A percentile compares a stretch with the other conserved stretches of the same genome.
Evolutionary conservation across 1,140 invertebrate genomes (phyloP).

Genomic region (Papilio xuthus): DNA sequence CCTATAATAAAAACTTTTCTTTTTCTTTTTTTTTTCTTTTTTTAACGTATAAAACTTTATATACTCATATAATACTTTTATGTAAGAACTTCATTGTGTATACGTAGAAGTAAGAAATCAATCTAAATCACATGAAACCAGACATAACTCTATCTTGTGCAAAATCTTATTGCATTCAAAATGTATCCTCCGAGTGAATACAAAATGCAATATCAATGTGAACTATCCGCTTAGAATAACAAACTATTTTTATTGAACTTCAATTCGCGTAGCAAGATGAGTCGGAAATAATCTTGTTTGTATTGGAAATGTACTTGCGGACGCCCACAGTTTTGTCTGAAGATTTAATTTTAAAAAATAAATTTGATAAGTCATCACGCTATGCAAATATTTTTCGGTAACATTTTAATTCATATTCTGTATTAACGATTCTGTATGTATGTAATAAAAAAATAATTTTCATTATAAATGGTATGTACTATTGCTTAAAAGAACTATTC

Average conservation of each 20-base stretch:
- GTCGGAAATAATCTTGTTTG: constrained; percentile 7
- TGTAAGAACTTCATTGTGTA: neutral
- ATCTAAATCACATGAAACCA: constrained; percentile 7
- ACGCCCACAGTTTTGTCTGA: neutral
- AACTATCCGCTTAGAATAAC: constrained; percentile 26
- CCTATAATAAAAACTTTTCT: too few relatives aligned
- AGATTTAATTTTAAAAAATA: too few relatives aligned
- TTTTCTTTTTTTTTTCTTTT: too few relatives aligned
- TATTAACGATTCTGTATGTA: too few relatives aligned
- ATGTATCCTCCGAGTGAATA: constrained; percentile 26
- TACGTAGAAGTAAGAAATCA: constrained; percentile 4
- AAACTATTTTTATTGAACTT: constrained; percentile 24
- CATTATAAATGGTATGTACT: neutral
- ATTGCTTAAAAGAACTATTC: neutral
- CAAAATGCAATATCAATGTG: constrained; percentile 26
- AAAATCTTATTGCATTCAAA: constrained; percentile 25
- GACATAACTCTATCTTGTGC: constrained; percentile 18
- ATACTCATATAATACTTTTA: too few relatives aligned
- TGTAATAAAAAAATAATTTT: too few relatives aligned
- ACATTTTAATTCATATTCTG: too few relatives aligned
- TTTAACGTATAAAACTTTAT: too few relatives aligned
- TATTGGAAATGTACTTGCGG: neutral
- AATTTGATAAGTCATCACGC: neutral
- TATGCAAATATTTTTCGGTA: too few relatives aligned
- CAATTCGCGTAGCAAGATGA: constrained; percentile 6